Evolutionary conservation across 2,888 invertebrate species (phyloP).

Genomic region (Microctonus aethiopoides): DNA sequence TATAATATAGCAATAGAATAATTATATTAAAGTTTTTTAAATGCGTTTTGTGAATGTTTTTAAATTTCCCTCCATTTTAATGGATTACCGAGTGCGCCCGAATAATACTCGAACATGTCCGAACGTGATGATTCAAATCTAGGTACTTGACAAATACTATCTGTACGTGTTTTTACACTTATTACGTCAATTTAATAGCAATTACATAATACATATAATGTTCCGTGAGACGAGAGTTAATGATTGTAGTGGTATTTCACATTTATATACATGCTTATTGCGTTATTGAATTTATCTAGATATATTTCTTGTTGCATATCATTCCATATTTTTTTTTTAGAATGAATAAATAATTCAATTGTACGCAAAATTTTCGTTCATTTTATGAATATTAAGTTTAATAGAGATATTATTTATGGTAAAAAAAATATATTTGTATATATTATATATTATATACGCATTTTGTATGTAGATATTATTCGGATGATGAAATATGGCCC

Average conservation of each 20-base stretch:
- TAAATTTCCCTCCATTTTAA: constrained; percentile 3
- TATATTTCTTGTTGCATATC: not conserved
- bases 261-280: not conserved
- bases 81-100: not conserved
- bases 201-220: constrained; percentile 41
- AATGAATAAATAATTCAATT: too few species aligned
- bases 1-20: too few species aligned
- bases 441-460: not conserved
- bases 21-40: too few species aligned
- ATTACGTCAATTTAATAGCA: constrained; percentile 43
- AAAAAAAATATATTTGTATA: too few species aligned
- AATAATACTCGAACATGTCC: constrained; percentile 8
- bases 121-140: constrained; percentile 1
- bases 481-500: not conserved
- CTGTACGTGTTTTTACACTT: constrained; percentile 26
- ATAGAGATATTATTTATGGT: too few species aligned
- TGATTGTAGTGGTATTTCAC: constrained; percentile 17
- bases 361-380: too few species aligned
- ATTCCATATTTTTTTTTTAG: not conserved
- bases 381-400: too few species aligned
- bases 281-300: not conserved
- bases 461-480: not conserved
- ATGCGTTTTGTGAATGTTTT: not conserved
- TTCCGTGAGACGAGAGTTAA: constrained; percentile 44
- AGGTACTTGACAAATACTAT: not conserved